These are phyloP conservation scores for Euphydryas editha DNA, from an alignment of 2,888 invertebrate genomes.

Conservation along the genomic window DNA sequence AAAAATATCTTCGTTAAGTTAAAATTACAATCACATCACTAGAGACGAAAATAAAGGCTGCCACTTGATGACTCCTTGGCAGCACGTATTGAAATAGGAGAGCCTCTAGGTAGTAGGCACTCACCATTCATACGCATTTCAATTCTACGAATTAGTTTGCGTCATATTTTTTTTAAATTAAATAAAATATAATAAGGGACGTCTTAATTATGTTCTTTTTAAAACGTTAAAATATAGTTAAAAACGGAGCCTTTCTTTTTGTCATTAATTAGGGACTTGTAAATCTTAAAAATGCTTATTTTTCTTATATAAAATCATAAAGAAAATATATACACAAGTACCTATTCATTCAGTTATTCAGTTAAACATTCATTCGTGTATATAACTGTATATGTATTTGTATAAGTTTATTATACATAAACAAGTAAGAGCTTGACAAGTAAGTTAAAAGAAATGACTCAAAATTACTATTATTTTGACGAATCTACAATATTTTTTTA, in stretches of 20 bases:
- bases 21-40: conserved; percentile 52
- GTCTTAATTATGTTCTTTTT: conserved; percentile 35
- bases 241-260: conserved; percentile 12
- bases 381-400: too few relatives aligned
- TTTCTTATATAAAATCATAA: neutral
- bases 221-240: conserved; percentile 27
- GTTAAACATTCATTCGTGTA: neutral
- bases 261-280: conserved; percentile 23
- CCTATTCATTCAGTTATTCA: neutral
- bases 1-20: neutral
- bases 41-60: conserved; percentile 69
- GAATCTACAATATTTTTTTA: too few relatives aligned
- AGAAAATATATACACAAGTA: neutral
- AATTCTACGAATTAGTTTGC: conserved; percentile 36
- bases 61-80: conserved; percentile 74
- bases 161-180: conserved; percentile 26
- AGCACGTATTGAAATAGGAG: conserved; percentile 58
- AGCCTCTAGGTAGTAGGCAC: conserved; percentile 17
- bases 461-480: neutral
- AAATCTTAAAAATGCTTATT: neutral
- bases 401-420: neutral
- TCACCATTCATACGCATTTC: conserved; percentile 28
- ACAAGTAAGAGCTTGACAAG: neutral
- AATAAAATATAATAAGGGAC: conserved; percentile 34
- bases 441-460: neutral